Percentiles rank a stretch among this genome's conserved stretches.
Conservation (phyloP, 2,113 vertebrate genomes). For the Macroglossus sobrinus region DNA sequence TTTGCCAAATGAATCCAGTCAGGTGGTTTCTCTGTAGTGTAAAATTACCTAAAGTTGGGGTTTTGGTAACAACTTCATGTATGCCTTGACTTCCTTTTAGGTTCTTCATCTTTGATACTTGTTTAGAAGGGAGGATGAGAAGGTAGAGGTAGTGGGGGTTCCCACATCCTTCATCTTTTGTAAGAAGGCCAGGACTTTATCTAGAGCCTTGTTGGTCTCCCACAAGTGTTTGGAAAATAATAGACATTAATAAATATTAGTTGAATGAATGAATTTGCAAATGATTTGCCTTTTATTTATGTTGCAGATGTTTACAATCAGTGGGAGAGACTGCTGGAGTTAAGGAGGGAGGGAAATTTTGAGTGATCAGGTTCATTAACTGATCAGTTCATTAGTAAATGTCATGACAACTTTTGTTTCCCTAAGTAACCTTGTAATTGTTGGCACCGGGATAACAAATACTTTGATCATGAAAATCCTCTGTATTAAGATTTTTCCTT, state of each 20-base stretch:
- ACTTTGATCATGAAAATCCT: neutral
- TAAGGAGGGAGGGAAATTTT: neutral
- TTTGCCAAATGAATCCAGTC: neutral
- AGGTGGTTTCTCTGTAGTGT: neutral
- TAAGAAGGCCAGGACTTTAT: neutral
- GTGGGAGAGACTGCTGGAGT: neutral
- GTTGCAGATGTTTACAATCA: neutral
- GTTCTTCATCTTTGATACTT: neutral
- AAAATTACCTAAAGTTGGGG: neutral
- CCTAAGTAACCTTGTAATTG: neutral
- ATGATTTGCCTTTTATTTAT: slow-evolving; percentile 18
- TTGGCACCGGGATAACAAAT: neutral
- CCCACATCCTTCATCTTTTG: neutral
- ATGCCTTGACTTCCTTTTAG: neutral
- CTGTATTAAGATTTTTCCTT: neutral
- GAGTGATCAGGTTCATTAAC: neutral
- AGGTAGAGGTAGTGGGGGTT: neutral
- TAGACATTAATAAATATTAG: neutral
- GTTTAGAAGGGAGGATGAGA: neutral
- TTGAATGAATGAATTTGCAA: slow-evolving; percentile 2
- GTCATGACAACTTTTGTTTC: neutral
- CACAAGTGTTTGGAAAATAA: neutral
- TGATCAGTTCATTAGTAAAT: neutral
- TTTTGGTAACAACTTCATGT: neutral
- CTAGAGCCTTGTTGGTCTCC: neutral